These are phyloP conservation scores for Lacanobia oleracea DNA, from an alignment of 2,888 invertebrate genomes.

Conservation along the genomic window DNA sequence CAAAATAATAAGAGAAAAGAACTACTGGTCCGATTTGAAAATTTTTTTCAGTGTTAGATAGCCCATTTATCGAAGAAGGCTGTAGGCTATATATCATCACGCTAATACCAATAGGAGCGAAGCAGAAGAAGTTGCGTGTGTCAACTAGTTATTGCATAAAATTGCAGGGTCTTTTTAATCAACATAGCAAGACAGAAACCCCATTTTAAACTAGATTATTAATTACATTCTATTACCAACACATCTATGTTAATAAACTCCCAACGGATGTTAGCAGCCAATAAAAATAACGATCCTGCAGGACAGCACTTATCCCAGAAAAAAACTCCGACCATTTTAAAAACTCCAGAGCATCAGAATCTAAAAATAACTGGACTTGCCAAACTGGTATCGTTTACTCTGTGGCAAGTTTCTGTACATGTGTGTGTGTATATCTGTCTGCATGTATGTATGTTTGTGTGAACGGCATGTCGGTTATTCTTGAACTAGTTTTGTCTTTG, in stretches of 20 bases:
- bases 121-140: too few relatives aligned
- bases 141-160: too few relatives aligned
- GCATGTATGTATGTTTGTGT: constrained; percentile 37
- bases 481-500: constrained; percentile 62
- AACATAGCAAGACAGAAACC: too few relatives aligned
- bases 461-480: constrained; percentile 55
- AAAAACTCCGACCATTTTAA: constrained; percentile 29
- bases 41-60: too few relatives aligned
- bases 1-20: too few relatives aligned
- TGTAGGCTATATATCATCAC: too few relatives aligned
- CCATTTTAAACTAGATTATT: background rate
- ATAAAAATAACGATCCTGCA: constrained; percentile 38
- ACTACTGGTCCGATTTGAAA: too few relatives aligned
- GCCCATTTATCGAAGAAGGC: too few relatives aligned
- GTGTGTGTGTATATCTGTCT: constrained; percentile 17
- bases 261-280: constrained; percentile 4
- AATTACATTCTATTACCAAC: constrained; percentile 2
- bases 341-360: constrained; percentile 37
- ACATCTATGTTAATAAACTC: background rate
- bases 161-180: too few relatives aligned
- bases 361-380: constrained; percentile 60
- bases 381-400: constrained; percentile 56
- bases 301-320: constrained; percentile 44
- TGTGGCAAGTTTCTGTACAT: constrained; percentile 28
- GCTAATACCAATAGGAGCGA: too few relatives aligned